These are phyloP conservation scores for Neostethus bicornis DNA, from an alignment of 2,797 vertebrate genomes.

Conservation along the genomic window DNA sequence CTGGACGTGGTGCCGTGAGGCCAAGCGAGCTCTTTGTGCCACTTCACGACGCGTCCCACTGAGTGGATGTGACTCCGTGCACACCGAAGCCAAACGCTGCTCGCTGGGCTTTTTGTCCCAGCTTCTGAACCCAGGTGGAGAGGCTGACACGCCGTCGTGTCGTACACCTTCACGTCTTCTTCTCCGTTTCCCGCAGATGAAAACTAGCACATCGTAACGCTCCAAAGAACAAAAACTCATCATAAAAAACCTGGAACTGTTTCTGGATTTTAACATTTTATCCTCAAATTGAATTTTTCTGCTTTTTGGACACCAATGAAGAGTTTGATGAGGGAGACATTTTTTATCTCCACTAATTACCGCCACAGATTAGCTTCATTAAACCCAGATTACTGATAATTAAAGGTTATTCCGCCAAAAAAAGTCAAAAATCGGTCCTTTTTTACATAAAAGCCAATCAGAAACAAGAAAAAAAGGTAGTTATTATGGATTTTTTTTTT, in stretches of 20 bases:
- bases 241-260: no score
- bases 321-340: slow-evolving; percentile 7
- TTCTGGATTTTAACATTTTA: not conserved
- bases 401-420: not conserved
- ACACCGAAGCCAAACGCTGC: slow-evolving; percentile 24
- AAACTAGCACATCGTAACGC: no score
- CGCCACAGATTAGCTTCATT: slow-evolving; percentile 10
- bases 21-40: slow-evolving; percentile 40
- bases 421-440: slow-evolving; percentile 5
- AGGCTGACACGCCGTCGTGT: slow-evolving; percentile 19
- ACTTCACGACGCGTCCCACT: slow-evolving; percentile 30
- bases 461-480: not conserved
- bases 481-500: not conserved
- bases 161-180: slow-evolving; percentile 13
- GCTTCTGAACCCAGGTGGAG: slow-evolving; percentile 35
- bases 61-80: slow-evolving; percentile 47
- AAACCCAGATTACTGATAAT: not conserved
- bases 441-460: not conserved
- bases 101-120: slow-evolving; percentile 39
- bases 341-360: slow-evolving; percentile 13
- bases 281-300: slow-evolving; percentile 5
- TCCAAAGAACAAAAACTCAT: no score
- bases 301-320: slow-evolving; percentile 6
- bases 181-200: slow-evolving; percentile 7
- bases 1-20: slow-evolving; percentile 37